Conservation (phyloP, 1,140 invertebrate species). For the Octopus bimaculoides region DNA sequence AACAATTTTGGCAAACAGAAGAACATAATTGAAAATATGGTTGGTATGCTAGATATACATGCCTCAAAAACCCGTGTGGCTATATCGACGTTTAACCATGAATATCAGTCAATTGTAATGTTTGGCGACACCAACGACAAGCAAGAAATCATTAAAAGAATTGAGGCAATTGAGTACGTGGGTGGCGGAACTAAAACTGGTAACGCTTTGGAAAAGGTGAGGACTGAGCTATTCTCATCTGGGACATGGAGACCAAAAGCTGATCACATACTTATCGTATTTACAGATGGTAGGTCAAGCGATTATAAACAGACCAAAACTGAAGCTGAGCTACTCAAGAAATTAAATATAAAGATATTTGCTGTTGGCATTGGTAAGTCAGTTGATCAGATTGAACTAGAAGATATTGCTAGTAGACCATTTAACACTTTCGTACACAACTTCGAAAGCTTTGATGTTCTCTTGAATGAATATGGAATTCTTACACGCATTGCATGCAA, state of each 20-base stretch:
- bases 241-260: conserved; percentile 28
- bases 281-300: conserved; percentile 49
- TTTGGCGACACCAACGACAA: conserved; percentile 33
- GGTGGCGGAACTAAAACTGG: conserved; percentile 23
- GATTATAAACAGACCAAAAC: conserved; percentile 32
- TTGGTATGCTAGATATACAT: conserved; percentile 39
- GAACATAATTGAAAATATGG: conserved; percentile 38
- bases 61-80: conserved; percentile 35
- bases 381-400: conserved; percentile 34
- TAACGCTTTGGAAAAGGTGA: conserved; percentile 29
- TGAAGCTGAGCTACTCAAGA: conserved; percentile 21
- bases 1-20: conserved; percentile 41
- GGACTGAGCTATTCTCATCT: conserved; percentile 27
- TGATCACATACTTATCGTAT: conserved; percentile 36
- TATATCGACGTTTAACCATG: conserved; percentile 32
- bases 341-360: conserved; percentile 33
- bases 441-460: conserved; percentile 30
- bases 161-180: conserved; percentile 23
- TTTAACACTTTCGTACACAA: conserved; percentile 28
- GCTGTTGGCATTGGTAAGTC: conserved; percentile 39
- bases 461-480: conserved; percentile 31
- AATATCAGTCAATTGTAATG: conserved; percentile 30
- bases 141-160: conserved; percentile 23
- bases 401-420: conserved; percentile 27
- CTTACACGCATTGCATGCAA: conserved; percentile 35